Conservation (phyloP, 2,888 invertebrate genomes). For the Oligia fasciuncula region DNA sequence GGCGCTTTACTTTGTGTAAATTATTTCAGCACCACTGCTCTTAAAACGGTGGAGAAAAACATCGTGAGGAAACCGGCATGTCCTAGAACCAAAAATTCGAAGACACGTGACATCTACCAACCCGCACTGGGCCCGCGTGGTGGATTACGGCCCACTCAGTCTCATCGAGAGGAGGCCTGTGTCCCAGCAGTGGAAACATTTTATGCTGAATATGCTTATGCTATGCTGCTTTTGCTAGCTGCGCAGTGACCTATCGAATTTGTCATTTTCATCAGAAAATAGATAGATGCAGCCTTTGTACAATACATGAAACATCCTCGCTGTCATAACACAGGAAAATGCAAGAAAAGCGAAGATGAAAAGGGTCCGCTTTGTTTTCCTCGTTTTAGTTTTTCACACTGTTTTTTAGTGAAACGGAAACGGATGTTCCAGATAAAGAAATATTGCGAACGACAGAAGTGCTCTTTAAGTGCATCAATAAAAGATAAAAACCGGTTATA, state of each 20-base stretch:
- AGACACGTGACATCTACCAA: not conserved
- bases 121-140: not conserved
- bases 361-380: not conserved
- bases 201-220: not conserved
- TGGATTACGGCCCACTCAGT: not conserved
- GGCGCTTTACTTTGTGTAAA: too few species aligned
- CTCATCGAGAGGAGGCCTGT: too few species aligned
- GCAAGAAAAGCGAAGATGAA: not conserved
- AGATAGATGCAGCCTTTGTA: not conserved
- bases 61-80: not conserved
- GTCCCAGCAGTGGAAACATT: not conserved
- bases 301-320: not conserved
- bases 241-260: not conserved
- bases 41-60: not conserved
- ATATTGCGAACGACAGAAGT: slow-evolving; percentile 1
- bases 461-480: slow-evolving; percentile 37
- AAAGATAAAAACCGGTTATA: slow-evolving; percentile 45
- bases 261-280: not conserved
- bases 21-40: not conserved
- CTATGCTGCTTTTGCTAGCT: not conserved
- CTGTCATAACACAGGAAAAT: slow-evolving; percentile 4
- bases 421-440: slow-evolving; percentile 48
- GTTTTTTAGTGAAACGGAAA: slow-evolving; percentile 39
- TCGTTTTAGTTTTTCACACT: slow-evolving; percentile 17
- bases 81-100: not conserved